Evolutionary conservation across 30 jellyfish, hydroid and myxozoan genomes (phyloP).

Genomic region (Aurelia aurita complex sp. Pacific): DNA sequence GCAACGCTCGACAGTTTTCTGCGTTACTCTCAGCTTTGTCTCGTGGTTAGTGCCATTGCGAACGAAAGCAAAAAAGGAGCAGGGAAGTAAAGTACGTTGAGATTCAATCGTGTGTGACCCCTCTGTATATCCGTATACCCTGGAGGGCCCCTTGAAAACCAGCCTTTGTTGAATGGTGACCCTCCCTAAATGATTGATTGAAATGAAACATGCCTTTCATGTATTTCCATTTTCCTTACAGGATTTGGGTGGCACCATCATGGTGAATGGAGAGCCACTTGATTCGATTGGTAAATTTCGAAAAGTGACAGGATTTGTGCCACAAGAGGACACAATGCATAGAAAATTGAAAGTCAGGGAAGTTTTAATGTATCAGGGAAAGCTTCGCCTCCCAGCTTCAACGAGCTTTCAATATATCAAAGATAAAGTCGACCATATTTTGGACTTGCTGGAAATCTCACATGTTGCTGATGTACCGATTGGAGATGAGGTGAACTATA

Average conservation of each 20-base stretch:
- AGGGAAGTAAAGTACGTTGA: too few relatives aligned
- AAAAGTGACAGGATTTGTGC: slow-evolving; percentile 70
- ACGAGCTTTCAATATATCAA: slow-evolving; percentile 10
- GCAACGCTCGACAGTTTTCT: too few relatives aligned
- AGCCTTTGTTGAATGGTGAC: too few relatives aligned
- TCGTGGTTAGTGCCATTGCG: too few relatives aligned
- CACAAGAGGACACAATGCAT: slow-evolving; percentile 82
- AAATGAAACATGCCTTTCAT: too few relatives aligned
- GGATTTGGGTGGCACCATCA: slow-evolving; percentile 50
- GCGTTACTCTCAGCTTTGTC: too few relatives aligned
- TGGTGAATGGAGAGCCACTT: slow-evolving; percentile 47
- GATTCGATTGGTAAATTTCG: slow-evolving; percentile 47
- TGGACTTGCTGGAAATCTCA: slow-evolving; percentile 48
- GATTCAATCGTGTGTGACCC: too few relatives aligned
- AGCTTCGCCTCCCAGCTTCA: slow-evolving; percentile 67
- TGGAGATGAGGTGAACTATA: slow-evolving; percentile 53
- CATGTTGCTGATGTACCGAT: slow-evolving; percentile 51
- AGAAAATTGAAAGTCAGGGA: slow-evolving; percentile 63
- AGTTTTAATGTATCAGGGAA: slow-evolving; percentile 62
- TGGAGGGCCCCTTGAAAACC: too few relatives aligned
- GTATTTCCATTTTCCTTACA: neutral
- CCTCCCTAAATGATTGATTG: too few relatives aligned
- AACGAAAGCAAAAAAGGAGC: too few relatives aligned
- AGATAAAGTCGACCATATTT: slow-evolving; percentile 31
- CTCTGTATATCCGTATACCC: too few relatives aligned